Percentiles rank a stretch among this genome's conserved stretches.
These are phyloP conservation scores for Cairina moschata DNA, from an alignment of 2,113 vertebrate species.

Conservation along the genomic window DNA sequence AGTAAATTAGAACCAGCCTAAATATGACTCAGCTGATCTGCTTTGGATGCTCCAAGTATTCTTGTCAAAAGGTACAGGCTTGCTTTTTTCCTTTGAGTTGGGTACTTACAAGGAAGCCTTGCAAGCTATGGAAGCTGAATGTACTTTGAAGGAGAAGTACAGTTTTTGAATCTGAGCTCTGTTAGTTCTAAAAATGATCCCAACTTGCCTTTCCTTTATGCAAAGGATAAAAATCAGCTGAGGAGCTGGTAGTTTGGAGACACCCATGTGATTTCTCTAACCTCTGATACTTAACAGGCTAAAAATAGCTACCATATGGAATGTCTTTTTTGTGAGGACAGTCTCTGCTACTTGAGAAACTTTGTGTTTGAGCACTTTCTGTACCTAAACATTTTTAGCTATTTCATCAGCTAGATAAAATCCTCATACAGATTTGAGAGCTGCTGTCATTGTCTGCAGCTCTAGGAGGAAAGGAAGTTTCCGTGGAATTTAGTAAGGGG, in stretches of 20 bases:
- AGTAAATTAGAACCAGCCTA: background rate
- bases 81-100: background rate
- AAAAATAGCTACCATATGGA: slow-evolving; percentile 63
- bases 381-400: slow-evolving; percentile 50
- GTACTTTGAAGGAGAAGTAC: background rate
- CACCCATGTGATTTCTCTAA: slow-evolving; percentile 52
- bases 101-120: background rate
- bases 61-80: background rate
- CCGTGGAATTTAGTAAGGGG: background rate
- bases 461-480: background rate
- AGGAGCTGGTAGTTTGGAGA: slow-evolving; percentile 15
- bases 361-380: slow-evolving; percentile 37
- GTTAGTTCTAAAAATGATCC: background rate
- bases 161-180: background rate
- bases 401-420: background rate
- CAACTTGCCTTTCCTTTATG: background rate
- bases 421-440: background rate
- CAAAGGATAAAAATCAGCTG: slow-evolving; percentile 8
- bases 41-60: background rate
- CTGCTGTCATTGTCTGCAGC: slow-evolving; percentile 6
- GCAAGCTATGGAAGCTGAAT: background rate
- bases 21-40: background rate
- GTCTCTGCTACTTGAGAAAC: slow-evolving; percentile 39
- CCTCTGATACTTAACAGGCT: slow-evolving; percentile 41
- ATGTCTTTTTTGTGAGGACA: slow-evolving; percentile 41